Percentiles rank a stretch among this genome's conserved stretches.
Conservation (phyloP, 2,888 invertebrate species). For the Leucophora obtusa region DNA sequence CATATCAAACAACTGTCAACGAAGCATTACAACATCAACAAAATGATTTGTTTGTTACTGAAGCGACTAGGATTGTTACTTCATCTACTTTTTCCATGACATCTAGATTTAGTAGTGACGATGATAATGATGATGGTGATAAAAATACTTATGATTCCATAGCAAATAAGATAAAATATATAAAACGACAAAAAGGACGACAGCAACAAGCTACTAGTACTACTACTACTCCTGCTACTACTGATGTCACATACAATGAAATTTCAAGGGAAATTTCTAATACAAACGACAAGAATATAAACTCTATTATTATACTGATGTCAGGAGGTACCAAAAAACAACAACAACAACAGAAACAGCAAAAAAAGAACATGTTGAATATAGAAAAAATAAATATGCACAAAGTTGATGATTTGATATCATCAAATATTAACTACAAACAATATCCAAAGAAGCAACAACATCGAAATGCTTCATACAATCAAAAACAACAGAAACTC, state of each 20-base stretch:
- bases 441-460: not conserved
- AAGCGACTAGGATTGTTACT: not conserved
- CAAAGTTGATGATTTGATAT: not conserved
- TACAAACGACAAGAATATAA: not conserved
- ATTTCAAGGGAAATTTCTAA: conserved; percentile 29
- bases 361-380: conserved; percentile 32
- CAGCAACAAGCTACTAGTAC: conserved; percentile 22
- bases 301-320: not conserved
- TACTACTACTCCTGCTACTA: not conserved
- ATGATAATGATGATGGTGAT: conserved; percentile 26
- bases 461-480: not conserved
- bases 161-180: conserved; percentile 17
- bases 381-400: conserved; percentile 9
- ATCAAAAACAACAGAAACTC: conserved; percentile 16
- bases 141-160: conserved; percentile 15
- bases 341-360: not conserved
- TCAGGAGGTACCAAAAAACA: conserved; percentile 3
- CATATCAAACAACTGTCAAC: conserved; percentile 3
- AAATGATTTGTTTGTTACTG: conserved; percentile 17
- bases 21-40: conserved; percentile 7
- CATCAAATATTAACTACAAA: conserved; percentile 24
- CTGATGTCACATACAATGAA: conserved; percentile 15
- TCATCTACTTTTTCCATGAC: not conserved
- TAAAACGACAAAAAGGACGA: conserved; percentile 22
- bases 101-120: not conserved